These are phyloP conservation scores for Lagorchestes hirsutus DNA, from an alignment of 2,797 vertebrate species.

Conservation along the genomic window DNA sequence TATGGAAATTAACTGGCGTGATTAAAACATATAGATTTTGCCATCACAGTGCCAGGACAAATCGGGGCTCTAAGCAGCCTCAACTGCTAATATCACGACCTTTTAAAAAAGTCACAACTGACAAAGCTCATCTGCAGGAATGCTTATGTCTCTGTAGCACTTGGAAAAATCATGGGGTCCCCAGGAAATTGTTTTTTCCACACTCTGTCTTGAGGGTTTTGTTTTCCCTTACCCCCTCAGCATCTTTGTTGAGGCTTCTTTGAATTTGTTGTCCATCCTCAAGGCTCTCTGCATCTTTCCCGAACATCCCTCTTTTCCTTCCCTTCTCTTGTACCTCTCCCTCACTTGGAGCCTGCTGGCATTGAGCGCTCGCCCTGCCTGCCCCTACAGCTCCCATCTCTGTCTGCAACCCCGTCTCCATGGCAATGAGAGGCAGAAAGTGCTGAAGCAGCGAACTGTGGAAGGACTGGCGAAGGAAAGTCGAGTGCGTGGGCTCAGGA, in stretches of 20 bases:
- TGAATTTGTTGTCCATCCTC: constrained; percentile 47
- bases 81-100: constrained; percentile 28
- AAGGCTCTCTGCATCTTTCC: not conserved
- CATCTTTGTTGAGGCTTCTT: constrained; percentile 7
- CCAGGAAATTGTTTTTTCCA: not conserved
- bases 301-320: constrained; percentile 31
- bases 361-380: constrained; percentile 45
- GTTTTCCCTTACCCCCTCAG: not conserved
- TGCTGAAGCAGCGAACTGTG: constrained; percentile 74
- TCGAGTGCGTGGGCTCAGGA: constrained; percentile 26
- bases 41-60: not conserved
- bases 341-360: constrained; percentile 35
- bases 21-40: not conserved
- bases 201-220: constrained; percentile 9
- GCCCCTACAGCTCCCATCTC: constrained; percentile 67
- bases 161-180: not conserved
- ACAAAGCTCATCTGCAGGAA: not conserved
- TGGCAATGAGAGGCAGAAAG: constrained; percentile 67
- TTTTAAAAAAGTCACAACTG: constrained; percentile 14
- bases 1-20: constrained; percentile 3
- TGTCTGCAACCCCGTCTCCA: constrained; percentile 77
- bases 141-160: not conserved
- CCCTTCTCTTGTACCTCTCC: constrained; percentile 47
- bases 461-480: constrained; percentile 77
- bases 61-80: not conserved